Conservation (phyloP, 37 sponge, comb jelly and placozoan genomes). For the Aplysina aerophoba region DNA sequence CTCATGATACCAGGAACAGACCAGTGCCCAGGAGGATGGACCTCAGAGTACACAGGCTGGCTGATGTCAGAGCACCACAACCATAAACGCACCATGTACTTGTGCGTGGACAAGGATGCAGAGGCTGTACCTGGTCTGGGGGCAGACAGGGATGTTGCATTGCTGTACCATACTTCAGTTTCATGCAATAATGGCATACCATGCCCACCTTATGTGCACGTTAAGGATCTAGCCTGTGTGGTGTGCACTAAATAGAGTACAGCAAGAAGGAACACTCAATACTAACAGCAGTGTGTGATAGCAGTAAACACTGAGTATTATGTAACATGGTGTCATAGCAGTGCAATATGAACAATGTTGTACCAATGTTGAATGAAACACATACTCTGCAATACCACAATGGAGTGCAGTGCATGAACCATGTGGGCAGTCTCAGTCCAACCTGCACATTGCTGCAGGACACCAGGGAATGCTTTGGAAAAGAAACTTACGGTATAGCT, state of each 20-base stretch:
- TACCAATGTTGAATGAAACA: no score
- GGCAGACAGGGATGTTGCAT: background rate
- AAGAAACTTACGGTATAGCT: no score
- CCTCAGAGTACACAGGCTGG: constrained; percentile 22
- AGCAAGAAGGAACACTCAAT: no score
- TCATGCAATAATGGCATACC: background rate
- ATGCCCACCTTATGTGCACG: constrained; percentile 11
- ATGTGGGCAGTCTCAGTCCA: no score
- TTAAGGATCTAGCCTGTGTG: constrained; percentile 15
- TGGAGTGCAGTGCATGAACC: no score
- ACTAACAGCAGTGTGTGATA: no score
- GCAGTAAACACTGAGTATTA: no score
- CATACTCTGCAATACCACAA: no score
- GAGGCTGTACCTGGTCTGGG: background rate
- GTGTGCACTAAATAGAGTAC: constrained; percentile 18
- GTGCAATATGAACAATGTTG: no score
- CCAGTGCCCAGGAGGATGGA: constrained; percentile 19
- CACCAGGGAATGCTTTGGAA: no score
- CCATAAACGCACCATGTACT: background rate
- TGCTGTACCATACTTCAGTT: background rate
- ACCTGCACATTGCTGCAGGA: no score
- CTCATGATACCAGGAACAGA: constrained; percentile 36
- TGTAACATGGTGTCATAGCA: no score
- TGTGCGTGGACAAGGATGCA: constrained; percentile 19
- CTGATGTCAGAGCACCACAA: background rate